These are phyloP conservation scores for Panthera leo DNA, from an alignment of 2,113 vertebrate species.

Conservation along the genomic window DNA sequence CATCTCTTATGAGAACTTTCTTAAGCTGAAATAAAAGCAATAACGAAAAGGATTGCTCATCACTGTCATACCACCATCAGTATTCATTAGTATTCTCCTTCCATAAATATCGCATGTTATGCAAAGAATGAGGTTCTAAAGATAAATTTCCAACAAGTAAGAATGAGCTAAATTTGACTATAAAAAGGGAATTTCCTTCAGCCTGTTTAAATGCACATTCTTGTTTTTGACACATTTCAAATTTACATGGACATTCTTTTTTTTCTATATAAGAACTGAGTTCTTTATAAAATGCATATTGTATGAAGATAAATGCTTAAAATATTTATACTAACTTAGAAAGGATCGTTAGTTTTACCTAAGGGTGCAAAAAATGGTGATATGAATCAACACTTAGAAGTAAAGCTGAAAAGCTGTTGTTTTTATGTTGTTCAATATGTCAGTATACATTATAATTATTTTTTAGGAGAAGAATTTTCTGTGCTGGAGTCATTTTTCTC, in stretches of 20 bases:
- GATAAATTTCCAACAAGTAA: neutral
- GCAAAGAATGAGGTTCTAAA: neutral
- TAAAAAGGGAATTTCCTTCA: neutral
- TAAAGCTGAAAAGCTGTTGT: conserved; percentile 57
- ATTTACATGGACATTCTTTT: conserved; percentile 27
- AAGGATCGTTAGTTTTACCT: conserved; percentile 1
- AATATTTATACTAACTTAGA: conserved; percentile 54
- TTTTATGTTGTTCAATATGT: conserved; percentile 72
- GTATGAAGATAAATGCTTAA: conserved; percentile 45
- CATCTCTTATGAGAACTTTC: neutral
- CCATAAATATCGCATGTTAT: neutral
- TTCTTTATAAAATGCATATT: conserved; percentile 58
- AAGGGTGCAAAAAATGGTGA: conserved; percentile 14
- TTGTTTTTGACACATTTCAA: conserved; percentile 25
- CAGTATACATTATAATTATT: conserved; percentile 68
- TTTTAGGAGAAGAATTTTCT: conserved; percentile 81
- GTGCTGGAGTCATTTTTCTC: conserved; percentile 79
- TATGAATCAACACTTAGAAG: conserved; percentile 32
- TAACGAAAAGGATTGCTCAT: conserved; percentile 14
- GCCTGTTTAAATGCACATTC: neutral
- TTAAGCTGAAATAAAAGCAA: conserved; percentile 19
- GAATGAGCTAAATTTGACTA: conserved; percentile 30
- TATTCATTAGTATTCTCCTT: neutral
- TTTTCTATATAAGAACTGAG: neutral
- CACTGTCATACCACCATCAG: neutral